These are phyloP conservation scores for Holacanthella duospinosa DNA, from an alignment of 2,888 invertebrate genomes.

Conservation along the genomic window DNA sequence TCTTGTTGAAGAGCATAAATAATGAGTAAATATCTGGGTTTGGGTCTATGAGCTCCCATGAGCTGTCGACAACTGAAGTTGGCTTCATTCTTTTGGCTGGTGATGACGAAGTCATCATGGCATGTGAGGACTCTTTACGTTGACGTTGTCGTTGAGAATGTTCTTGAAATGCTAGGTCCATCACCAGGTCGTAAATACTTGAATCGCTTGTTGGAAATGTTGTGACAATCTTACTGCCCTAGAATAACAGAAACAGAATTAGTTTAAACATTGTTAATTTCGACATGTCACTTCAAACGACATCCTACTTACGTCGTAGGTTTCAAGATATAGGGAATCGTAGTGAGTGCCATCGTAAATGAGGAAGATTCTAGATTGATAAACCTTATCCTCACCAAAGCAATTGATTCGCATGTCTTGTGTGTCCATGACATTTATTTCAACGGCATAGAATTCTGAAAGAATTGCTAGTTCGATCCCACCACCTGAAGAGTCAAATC, in stretches of 20 bases:
- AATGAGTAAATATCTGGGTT: slow-evolving; percentile 79
- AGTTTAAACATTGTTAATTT: too few species aligned
- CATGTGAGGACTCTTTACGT: too few species aligned
- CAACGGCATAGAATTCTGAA: slow-evolving; percentile 72
- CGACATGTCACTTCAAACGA: too few species aligned
- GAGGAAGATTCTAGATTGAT: slow-evolving; percentile 69
- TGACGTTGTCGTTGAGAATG: too few species aligned
- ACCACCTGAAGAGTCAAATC: slow-evolving; percentile 86
- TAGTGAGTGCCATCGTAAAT: slow-evolving; percentile 93
- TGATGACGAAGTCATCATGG: too few species aligned
- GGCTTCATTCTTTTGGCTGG: too few species aligned
- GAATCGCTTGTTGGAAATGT: slow-evolving; percentile 68
- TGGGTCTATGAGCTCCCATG: slow-evolving; percentile 61
- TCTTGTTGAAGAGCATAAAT: slow-evolving; percentile 72
- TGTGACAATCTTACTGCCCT: slow-evolving; percentile 62
- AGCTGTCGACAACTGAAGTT: background rate
- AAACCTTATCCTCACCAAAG: slow-evolving; percentile 85
- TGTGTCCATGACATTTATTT: slow-evolving; percentile 89
- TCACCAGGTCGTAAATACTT: slow-evolving; percentile 63
- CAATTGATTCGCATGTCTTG: slow-evolving; percentile 79
- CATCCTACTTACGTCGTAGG: too few species aligned
- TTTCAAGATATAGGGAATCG: slow-evolving; percentile 78
- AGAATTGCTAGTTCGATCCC: slow-evolving; percentile 85
- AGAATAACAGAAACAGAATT: too few species aligned
- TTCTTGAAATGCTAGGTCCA: too few species aligned